Conservation (phyloP, 2,888 invertebrate species). For the Drosophila eohydei region DNA sequence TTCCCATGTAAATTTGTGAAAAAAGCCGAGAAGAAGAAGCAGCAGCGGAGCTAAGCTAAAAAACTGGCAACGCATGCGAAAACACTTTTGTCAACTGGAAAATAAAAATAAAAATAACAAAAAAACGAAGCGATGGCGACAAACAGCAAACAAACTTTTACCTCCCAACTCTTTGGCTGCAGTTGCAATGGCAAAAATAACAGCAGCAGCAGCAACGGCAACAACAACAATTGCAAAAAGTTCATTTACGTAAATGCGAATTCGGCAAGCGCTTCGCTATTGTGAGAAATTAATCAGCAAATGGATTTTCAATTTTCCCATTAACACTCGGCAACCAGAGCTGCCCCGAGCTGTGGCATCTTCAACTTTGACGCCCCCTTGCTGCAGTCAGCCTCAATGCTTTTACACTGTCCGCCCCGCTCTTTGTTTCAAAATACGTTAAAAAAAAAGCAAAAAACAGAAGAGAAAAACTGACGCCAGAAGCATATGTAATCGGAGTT, state of each 20-base stretch:
- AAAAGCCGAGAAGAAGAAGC: conserved; percentile 8
- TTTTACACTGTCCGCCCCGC: conserved; percentile 2
- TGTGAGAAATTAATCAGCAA: conserved; percentile 77
- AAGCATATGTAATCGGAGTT: conserved; percentile 35
- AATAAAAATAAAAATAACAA: not conserved
- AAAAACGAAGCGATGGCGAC: conserved; percentile 48
- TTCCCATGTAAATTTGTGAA: conserved; percentile 44
- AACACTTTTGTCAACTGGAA: conserved; percentile 63
- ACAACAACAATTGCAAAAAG: conserved; percentile 50
- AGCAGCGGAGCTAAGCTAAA: conserved; percentile 32
- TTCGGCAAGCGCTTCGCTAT: conserved; percentile 47
- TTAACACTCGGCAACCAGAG: conserved; percentile 64
- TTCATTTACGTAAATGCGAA: conserved; percentile 77
- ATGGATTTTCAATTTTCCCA: conserved; percentile 77
- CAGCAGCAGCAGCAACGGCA: conserved; percentile 10
- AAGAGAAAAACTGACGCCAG: conserved; percentile 16
- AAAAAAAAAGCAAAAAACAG: not conserved
- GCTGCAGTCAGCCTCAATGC: not conserved
- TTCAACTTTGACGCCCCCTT: conserved; percentile 6
- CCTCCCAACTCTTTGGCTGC: conserved; percentile 55
- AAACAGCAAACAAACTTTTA: conserved; percentile 67
- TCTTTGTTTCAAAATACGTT: conserved; percentile 17
- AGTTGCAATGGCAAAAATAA: conserved; percentile 29
- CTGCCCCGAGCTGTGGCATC: conserved; percentile 33
- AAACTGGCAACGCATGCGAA: conserved; percentile 64